Conservation (phyloP, 2,113 vertebrate species). For the Antennarius striatus region DNA sequence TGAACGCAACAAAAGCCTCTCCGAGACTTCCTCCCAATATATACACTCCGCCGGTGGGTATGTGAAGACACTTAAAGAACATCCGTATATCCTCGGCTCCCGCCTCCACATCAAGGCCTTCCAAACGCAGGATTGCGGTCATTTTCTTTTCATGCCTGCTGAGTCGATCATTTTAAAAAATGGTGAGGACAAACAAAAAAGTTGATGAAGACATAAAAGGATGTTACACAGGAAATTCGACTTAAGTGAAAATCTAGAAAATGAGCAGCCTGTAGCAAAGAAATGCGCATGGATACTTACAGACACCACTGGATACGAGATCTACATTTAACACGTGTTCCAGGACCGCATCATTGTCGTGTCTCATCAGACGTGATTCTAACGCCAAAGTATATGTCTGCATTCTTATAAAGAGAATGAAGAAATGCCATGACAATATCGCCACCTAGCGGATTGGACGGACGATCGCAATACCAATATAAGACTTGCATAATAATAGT, state of each 20-base stretch:
- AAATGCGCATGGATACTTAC: conserved; percentile 14
- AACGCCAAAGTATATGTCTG: no score
- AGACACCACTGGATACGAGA: not conserved
- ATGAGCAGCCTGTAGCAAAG: not conserved
- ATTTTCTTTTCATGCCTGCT: conserved; percentile 47
- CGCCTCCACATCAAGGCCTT: conserved; percentile 90
- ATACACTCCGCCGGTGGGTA: conserved; percentile 92
- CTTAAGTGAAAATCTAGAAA: not conserved
- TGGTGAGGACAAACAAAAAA: not conserved
- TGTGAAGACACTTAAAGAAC: conserved; percentile 89
- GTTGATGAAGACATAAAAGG: fast-evolving
- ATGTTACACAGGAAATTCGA: not conserved
- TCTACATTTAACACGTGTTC: no score
- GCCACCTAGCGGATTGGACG: conserved; percentile 30
- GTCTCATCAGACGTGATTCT: no score
- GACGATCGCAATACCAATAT: no score
- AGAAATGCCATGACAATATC: not conserved
- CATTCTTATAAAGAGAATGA: no score
- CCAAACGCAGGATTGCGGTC: conserved; percentile 89
- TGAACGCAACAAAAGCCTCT: conserved; percentile 96
- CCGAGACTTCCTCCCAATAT: conserved; percentile 89
- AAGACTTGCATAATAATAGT: not conserved
- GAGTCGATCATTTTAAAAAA: not conserved
- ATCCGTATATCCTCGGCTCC: conserved; percentile 88
- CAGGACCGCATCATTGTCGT: not conserved